Evolutionary conservation across 2,113 vertebrate genomes (phyloP).

Genomic region (Hemichromis elongatus): DNA sequence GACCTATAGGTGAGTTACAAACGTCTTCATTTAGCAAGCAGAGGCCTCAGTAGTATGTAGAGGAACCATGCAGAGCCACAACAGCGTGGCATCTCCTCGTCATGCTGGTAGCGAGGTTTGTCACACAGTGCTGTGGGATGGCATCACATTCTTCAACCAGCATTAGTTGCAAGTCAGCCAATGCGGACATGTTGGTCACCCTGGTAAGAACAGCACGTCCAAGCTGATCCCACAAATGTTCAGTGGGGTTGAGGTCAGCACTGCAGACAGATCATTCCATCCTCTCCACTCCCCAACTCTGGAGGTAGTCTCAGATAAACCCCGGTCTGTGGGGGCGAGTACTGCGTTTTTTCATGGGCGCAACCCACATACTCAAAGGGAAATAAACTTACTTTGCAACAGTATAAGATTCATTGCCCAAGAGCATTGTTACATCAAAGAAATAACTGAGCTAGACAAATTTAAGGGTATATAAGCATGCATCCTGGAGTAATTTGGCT

Average conservation of each 20-base stretch:
- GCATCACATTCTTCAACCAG: neutral
- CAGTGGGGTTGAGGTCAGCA: neutral
- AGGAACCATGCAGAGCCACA: neutral
- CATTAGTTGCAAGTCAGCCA: neutral
- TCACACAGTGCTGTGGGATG: neutral
- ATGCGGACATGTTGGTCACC: neutral
- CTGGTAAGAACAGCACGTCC: neutral
- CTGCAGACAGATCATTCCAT: neutral
- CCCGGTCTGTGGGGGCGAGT: rapidly evolving
- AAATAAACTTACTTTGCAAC: neutral
- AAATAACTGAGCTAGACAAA: neutral
- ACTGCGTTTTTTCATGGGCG: neutral
- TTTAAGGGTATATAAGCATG: neutral
- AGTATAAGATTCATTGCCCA: neutral
- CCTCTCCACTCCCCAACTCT: neutral
- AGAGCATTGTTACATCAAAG: neutral
- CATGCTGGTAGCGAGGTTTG: neutral
- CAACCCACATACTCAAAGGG: neutral
- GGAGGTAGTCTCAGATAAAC: neutral
- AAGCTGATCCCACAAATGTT: neutral
- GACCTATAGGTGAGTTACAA: neutral
- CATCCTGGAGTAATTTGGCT: neutral
- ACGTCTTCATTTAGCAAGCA: neutral
- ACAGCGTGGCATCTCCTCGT: neutral
- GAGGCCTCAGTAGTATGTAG: neutral